phyloP scores from a whole-genome alignment of 2,113 vertebrate genomes.

The Acanthisitta chloris region DNA sequence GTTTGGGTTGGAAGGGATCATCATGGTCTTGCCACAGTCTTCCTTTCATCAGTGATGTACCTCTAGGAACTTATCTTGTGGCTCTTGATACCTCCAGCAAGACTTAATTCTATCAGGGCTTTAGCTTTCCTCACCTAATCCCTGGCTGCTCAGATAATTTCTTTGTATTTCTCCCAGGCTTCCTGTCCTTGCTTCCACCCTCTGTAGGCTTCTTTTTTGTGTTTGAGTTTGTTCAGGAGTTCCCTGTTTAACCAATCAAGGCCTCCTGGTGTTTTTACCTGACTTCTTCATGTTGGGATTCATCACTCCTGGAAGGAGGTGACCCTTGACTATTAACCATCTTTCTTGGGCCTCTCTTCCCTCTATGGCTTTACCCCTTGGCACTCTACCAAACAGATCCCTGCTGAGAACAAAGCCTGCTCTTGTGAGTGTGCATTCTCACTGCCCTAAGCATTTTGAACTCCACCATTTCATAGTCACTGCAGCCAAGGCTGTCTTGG shows the following conservation, averaged over 20 bases:
- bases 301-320: background rate
- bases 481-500: background rate
- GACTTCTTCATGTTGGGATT: background rate
- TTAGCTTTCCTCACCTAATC: background rate
- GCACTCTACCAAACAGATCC: background rate
- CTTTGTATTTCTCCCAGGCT: background rate
- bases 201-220: background rate
- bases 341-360: background rate
- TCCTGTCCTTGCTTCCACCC: background rate
- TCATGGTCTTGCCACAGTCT: background rate
- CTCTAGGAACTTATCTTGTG: background rate
- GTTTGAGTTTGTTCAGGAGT: background rate
- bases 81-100: background rate
- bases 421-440: background rate
- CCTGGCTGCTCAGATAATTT: background rate
- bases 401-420: background rate
- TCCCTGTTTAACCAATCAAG: background rate
- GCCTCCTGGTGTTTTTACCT: background rate
- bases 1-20: background rate
- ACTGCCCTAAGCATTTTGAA: no score
- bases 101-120: background rate
- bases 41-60: background rate
- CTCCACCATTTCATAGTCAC: no score
- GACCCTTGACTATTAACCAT: fast-evolving
- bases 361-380: background rate